Base-by-base conservation (phyloP, 2,888 invertebrate species). In the Carpatolechia fugitivella region DNA sequence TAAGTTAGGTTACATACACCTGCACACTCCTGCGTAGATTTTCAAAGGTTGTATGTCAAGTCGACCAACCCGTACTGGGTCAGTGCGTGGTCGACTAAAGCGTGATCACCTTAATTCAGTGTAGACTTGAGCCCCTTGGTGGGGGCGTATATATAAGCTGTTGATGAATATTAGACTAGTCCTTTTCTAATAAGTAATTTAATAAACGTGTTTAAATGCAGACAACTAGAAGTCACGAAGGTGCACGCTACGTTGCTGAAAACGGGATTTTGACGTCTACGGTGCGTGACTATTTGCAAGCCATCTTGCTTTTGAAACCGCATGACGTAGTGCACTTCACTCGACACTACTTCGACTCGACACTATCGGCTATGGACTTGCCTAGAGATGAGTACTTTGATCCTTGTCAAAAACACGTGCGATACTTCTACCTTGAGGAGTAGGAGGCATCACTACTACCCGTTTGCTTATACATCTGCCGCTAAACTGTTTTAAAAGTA, bases 241-340 rank as follows among this genome's bases (percentile, higher is more conserved):
- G 91, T 53, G 91, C 84, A 48, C 87, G 91, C n/a, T 94, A 93
- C 74, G 71, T 92, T 52, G 75, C 80, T 1, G 92, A 92, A 63
- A 92, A 91, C 61, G 91, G 92, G 0, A 91, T 92, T 59, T 76
- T 94, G 33, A 89, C 91, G 24, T 80, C 87, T 30, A 76, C 92
- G 13, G 80, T 94, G 10, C 85, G 90, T 0, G 93, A 94, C 72
- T 94, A 93, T 63, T 82, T 92, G 11, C 91, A 92, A 67, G 84
- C 91, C 0, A 77, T 94, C 53, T 78, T 94, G 35, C 69, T 92
- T 33, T 77, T 93, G 65, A 91, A 91, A 59, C 91, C 92, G 0
- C 78, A 85, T n/a, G 91, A 92, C 52, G 87, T 92, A 0, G 58
- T 92, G 4, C 85, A 91, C 53, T 93, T 92, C 70, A 92, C 92